These are phyloP conservation scores for Tragelaphus buxtoni DNA, from an alignment of 2,113 vertebrate genomes.

Conservation along the genomic window DNA sequence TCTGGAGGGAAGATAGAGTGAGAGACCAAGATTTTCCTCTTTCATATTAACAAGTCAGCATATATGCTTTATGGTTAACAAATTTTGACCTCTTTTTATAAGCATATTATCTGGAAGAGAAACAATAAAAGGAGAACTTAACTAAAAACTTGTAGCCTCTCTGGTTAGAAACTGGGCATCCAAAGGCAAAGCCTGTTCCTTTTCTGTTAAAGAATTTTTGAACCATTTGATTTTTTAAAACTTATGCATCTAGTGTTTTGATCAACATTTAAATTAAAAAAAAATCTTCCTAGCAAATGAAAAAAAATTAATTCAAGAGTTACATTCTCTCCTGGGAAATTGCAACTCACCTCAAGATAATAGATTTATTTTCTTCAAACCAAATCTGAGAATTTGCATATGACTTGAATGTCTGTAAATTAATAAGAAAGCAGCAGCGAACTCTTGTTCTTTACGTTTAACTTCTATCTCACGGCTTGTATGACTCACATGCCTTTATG, in stretches of 20 bases:
- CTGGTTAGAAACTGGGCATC: neutral
- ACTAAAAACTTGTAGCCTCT: neutral
- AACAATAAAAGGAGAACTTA: neutral
- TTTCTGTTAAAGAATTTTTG: neutral
- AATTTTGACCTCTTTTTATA: neutral
- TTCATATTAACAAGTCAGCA: neutral
- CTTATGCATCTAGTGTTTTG: neutral
- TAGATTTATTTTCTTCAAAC: neutral
- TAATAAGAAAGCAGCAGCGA: neutral
- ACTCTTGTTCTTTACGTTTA: neutral
- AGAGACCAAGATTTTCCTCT: neutral
- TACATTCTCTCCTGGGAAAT: neutral
- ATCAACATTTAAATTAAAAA: conserved; percentile 21
- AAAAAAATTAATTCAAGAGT: neutral
- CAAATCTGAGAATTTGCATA: neutral
- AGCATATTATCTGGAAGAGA: neutral
- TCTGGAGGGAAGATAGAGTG: neutral
- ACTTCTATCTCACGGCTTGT: neutral
- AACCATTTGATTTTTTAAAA: neutral
- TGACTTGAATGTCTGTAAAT: neutral
- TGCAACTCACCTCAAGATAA: neutral
- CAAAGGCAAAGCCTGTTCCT: neutral
- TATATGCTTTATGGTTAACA: neutral
- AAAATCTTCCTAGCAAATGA: neutral
- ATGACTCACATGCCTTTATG: neutral